phyloP scores from a whole-genome alignment of 1,140 invertebrate genomes.

The Whitmania pigra region DNA sequence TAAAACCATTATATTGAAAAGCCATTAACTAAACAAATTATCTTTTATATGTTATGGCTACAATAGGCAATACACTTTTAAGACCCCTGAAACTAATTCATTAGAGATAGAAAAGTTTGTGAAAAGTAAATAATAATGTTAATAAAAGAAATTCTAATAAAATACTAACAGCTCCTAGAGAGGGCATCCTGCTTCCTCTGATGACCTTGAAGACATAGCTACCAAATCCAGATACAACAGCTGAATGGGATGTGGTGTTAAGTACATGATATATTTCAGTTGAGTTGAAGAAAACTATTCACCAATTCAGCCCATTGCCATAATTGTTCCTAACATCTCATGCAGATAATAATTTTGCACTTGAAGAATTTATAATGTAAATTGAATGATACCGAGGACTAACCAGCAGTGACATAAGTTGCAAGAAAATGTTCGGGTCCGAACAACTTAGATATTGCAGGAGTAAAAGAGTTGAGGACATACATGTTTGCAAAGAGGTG shows the following conservation, averaged over 20 bases:
- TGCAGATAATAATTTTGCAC: no score
- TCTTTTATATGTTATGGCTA: no score
- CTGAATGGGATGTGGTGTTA: conserved; percentile 28
- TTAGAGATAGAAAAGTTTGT: no score
- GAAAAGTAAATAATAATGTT: no score
- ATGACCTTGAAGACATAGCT: conserved; percentile 68
- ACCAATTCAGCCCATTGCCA: no score
- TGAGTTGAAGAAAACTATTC: no score
- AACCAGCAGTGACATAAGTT: conserved; percentile 69
- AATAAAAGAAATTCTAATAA: conserved; percentile 11
- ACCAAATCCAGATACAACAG: conserved; percentile 69
- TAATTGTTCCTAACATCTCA: no score
- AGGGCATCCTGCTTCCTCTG: conserved; percentile 54
- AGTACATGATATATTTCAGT: background rate
- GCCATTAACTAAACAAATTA: no score
- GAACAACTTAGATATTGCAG: conserved; percentile 53
- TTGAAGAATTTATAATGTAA: no score
- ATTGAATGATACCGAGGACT: background rate
- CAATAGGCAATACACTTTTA: no score
- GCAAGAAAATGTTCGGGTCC: conserved; percentile 84
- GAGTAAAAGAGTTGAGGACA: conserved; percentile 70
- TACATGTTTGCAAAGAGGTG: conserved; percentile 90
- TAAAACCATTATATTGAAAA: no score
- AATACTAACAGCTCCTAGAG: conserved; percentile 74
- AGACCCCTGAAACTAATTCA: no score